Evolutionary conservation across 2,888 invertebrate genomes (phyloP).

Genomic region (Erebia aethiops): DNA sequence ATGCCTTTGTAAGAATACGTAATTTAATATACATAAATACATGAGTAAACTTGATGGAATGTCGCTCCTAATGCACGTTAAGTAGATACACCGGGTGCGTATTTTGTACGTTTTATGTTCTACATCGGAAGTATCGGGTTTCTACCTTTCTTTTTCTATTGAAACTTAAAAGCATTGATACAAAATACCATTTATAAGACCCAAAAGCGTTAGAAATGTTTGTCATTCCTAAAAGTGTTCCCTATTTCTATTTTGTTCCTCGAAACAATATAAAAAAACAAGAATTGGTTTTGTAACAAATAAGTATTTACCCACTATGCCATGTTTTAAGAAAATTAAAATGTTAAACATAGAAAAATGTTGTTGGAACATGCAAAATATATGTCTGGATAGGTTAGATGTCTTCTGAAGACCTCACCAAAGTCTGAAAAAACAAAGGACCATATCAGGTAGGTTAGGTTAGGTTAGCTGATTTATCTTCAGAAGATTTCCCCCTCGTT

Average conservation of each 20-base stretch:
- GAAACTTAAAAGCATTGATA: neutral
- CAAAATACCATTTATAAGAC: neutral
- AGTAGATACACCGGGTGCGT: slow-evolving; percentile 6
- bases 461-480: no score
- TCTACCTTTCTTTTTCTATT: neutral
- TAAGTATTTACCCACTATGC: no score
- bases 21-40: slow-evolving; percentile 42
- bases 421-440: no score
- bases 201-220: neutral
- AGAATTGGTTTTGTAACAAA: no score
- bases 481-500: no score
- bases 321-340: no score
- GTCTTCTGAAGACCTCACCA: no score
- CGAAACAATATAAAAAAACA: no score
- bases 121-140: neutral
- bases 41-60: slow-evolving; percentile 36
- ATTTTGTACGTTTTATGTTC: slow-evolving; percentile 24
- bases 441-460: no score
- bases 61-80: slow-evolving; percentile 34
- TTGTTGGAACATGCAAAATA: no score
- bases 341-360: no score
- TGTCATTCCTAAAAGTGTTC: neutral
- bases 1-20: slow-evolving; percentile 42
- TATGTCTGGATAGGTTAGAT: no score
- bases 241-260: neutral